Base-by-base conservation (phyloP, 1,140 invertebrate species). In the Drosophila saltans region DNA sequence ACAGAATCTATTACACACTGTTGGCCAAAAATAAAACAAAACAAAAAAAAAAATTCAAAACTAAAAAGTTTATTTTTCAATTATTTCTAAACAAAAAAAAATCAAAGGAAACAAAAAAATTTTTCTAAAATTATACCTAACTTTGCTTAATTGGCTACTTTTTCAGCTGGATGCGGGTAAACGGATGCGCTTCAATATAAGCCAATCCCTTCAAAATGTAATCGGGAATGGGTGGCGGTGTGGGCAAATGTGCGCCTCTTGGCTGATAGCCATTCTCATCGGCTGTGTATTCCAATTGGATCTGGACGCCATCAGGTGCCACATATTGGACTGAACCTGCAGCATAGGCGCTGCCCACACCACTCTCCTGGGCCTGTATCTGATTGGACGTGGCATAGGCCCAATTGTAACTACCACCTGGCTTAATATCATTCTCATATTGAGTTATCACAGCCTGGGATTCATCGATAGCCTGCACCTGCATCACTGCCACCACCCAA, bases 261-360 rank as follows among this genome's bases (percentile, higher is more conserved):
- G 96, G 95, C 60, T 95, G 95, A 93, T 96, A 97, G 21, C 96
- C 96, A 71, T 95, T 95, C 84, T 97, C 95, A 78, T 97, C 96
- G 33, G 96, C 96, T 1, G 95, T 95, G 93, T 97, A 97, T 7
- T 93, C 91, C 9, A 95, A 74, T 24, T 92, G 75, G 55, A 94
- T 93, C 55, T 92, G 84, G 6, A 1, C 1, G 3, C 93, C 93
- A 81, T 93, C 93, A n/a, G 91, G 91, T 8, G 91, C 93, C 6
- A 55, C 78, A 11, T 92, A 92, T 2, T 59, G 48, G 9, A 69
- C 75, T 1, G 70, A 78, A n/a, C 91, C 91, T 0, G 67, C 10
- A 0, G 91, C 89, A 72, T 79, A 75, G 0, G 55, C 65, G 24
- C 77, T 62, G 16, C 91, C 91, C 21, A 92, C 68, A 16, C 94